Evolutionary conservation across 35 echinoderm and acorn worm species (phyloP).

Genomic region (Patiria miniata): DNA sequence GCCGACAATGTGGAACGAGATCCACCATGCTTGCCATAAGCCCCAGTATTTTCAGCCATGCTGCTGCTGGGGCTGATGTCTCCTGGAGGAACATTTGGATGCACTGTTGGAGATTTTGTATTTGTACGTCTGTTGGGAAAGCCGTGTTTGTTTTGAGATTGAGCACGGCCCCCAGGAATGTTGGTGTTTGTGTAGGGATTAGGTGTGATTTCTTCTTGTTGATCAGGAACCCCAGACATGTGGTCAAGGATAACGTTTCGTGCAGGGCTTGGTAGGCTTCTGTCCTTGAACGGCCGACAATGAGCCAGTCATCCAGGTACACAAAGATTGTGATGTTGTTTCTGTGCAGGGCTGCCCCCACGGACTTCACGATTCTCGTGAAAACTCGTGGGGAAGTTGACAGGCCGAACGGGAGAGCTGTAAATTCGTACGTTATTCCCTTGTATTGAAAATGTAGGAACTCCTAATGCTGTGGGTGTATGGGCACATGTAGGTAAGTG

Average conservation of each 20-base stretch:
- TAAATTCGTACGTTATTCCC: too few relatives aligned
- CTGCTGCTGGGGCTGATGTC: not conserved
- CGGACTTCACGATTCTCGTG: not conserved
- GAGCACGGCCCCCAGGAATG: not conserved
- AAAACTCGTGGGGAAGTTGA: too few relatives aligned
- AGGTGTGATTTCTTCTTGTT: not conserved
- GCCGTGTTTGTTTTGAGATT: not conserved
- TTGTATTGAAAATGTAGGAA: slow-evolving; percentile 27
- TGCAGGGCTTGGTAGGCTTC: not conserved
- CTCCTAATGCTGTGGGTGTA: not conserved
- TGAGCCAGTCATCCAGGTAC: not conserved
- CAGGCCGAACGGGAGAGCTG: too few relatives aligned
- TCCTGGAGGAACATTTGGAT: not conserved
- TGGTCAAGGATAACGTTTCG: not conserved
- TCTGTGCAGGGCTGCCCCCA: not conserved
- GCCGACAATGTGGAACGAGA: slow-evolving; percentile 24
- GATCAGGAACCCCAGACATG: not conserved
- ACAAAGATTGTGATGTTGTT: not conserved
- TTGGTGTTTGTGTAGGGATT: not conserved
- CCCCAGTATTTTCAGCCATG: slow-evolving; percentile 30
- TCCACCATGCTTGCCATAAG: slow-evolving; percentile 52
- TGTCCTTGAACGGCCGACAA: not conserved
- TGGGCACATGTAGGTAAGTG: slow-evolving; percentile 46
- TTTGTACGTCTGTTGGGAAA: not conserved
- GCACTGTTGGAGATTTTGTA: not conserved